Percentiles rank a stretch among this genome's conserved stretches.
These are phyloP conservation scores for Matsumyia berberina DNA, from an alignment of 2,888 invertebrate genomes.

Conservation along the genomic window DNA sequence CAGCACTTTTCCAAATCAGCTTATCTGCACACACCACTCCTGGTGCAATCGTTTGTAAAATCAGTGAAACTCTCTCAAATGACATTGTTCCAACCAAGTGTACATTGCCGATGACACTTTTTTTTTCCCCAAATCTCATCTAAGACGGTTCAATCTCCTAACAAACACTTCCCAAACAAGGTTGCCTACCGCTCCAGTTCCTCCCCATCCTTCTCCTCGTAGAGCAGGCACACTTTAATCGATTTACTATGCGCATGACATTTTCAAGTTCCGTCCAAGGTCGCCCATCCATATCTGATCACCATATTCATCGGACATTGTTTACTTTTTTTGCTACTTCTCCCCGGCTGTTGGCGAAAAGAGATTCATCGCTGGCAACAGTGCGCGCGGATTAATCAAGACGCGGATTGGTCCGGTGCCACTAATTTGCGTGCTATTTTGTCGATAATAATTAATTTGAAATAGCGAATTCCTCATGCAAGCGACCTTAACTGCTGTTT, in stretches of 20 bases:
- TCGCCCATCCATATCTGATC: conserved; percentile 43
- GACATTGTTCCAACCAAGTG: too few species aligned
- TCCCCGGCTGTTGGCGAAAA: neutral
- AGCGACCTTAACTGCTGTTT: conserved; percentile 18
- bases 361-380: neutral
- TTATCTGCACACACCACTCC: conserved; percentile 4
- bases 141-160: conserved; percentile 44
- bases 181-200: conserved; percentile 11
- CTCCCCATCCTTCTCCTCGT: conserved; percentile 3
- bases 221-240: conserved; percentile 11
- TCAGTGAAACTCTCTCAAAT: conserved; percentile 3
- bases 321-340: conserved; percentile 25
- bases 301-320: conserved; percentile 50
- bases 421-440: conserved; percentile 37
- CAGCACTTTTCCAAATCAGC: conserved; percentile 7
- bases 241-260: conserved; percentile 41
- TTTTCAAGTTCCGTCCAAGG: conserved; percentile 50
- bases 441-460: conserved; percentile 10
- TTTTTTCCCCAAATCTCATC: neutral
- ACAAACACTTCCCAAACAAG: conserved; percentile 16
- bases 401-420: conserved; percentile 24
- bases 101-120: neutral
- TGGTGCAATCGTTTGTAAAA: conserved; percentile 8
- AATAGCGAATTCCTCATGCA: conserved; percentile 10
- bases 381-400: conserved; percentile 16